These are phyloP conservation scores for Styela clava DNA, from an alignment of 23 tunicate genomes.

Conservation along the genomic window DNA sequence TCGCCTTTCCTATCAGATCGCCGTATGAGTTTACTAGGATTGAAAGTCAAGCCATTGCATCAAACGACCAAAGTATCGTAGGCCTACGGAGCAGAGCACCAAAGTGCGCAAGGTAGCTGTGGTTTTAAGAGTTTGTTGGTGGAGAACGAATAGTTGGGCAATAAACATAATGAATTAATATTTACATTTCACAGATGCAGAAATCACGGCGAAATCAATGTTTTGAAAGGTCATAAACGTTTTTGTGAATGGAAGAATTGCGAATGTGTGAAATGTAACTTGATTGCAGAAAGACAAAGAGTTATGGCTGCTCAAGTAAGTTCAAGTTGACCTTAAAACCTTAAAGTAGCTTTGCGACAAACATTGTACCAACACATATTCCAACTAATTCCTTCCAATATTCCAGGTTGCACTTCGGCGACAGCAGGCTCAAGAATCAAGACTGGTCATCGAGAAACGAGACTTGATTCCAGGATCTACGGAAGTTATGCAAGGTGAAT, in stretches of 20 bases:
- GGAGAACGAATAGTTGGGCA: background rate
- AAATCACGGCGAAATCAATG: constrained; percentile 7
- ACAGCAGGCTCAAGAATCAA: constrained; percentile 84
- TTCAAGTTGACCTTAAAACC: background rate
- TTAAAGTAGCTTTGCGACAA: background rate
- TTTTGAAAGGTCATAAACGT: constrained; percentile 7
- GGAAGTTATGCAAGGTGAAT: background rate
- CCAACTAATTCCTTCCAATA: background rate
- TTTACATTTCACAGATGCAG: background rate
- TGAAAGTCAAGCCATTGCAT: background rate
- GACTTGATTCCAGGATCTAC: background rate
- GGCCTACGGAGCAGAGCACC: background rate
- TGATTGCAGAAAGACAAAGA: constrained; percentile 5
- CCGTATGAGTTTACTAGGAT: background rate
- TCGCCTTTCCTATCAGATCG: background rate
- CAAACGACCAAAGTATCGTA: background rate
- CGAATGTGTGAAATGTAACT: background rate
- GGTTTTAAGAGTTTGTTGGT: background rate
- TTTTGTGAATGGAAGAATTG: constrained; percentile 13
- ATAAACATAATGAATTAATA: background rate
- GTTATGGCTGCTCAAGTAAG: constrained; percentile 10
- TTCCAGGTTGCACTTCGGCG: constrained; percentile 88
- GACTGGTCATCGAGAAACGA: background rate
- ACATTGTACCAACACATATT: background rate
- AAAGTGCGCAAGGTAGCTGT: background rate